Evolutionary conservation across 2,113 vertebrate species (phyloP).

Genomic region (Phaethon lepturus): DNA sequence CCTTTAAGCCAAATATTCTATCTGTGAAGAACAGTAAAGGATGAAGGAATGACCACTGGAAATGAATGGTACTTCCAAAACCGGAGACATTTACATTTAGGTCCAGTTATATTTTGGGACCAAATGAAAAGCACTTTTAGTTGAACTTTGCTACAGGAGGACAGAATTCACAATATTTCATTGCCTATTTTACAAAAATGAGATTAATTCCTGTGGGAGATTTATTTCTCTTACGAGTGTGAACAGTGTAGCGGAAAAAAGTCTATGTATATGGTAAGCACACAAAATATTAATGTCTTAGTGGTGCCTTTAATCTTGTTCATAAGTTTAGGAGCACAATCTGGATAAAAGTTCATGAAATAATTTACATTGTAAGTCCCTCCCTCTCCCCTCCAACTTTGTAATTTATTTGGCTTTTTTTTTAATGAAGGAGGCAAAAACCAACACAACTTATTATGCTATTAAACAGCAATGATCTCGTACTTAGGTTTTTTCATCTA

Average conservation of each 20-base stretch:
- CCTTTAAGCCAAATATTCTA: background rate
- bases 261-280: conserved; percentile 11
- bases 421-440: background rate
- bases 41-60: background rate
- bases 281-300: conserved; percentile 67
- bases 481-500: background rate
- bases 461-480: background rate
- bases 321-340: background rate
- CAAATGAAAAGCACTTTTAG: background rate
- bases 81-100: background rate
- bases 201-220: conserved; percentile 53
- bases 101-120: background rate
- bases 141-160: background rate
- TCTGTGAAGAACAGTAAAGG: background rate
- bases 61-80: background rate
- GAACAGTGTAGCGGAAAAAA: conserved; percentile 40
- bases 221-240: conserved; percentile 52
- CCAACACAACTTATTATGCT: background rate
- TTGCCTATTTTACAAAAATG: background rate
- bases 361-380: background rate
- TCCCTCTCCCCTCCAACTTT: background rate
- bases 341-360: background rate
- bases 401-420: background rate
- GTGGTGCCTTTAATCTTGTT: conserved; percentile 27
- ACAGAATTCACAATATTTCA: background rate